These are phyloP conservation scores for Horisme vitalbata DNA, from an alignment of 2,888 invertebrate genomes.

Conservation along the genomic window DNA sequence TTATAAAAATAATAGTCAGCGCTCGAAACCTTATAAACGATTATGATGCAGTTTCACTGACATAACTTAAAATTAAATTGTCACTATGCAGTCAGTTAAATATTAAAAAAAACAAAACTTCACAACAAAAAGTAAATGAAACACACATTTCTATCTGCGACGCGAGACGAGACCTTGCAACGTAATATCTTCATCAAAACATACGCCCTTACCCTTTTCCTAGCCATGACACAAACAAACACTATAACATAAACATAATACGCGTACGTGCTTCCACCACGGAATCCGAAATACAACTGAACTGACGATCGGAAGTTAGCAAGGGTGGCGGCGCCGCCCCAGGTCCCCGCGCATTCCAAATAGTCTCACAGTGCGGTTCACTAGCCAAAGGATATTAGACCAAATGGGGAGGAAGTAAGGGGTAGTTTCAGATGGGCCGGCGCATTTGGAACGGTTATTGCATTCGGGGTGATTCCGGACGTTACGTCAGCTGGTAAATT, in stretches of 20 bases:
- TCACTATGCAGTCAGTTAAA: too few relatives aligned
- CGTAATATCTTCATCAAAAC: conserved; percentile 31
- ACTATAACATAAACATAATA: conserved; percentile 10
- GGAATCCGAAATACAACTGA: conserved; percentile 53
- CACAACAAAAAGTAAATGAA: conserved; percentile 1
- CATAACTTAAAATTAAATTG: too few relatives aligned
- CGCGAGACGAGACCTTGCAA: conserved; percentile 25
- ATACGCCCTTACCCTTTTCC: conserved; percentile 69
- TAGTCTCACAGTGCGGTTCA: conserved; percentile 44
- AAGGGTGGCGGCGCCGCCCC: conserved; percentile 60
- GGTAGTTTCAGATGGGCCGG: conserved; percentile 22
- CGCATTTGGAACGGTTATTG: conserved; percentile 23
- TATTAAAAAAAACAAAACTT: conserved; percentile 1
- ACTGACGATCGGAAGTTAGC: conserved; percentile 52
- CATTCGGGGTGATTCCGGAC: conserved; percentile 26
- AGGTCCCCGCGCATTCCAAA: conserved; percentile 42
- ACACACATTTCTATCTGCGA: conserved; percentile 29
- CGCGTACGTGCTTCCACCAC: conserved; percentile 43
- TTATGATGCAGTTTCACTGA: too few relatives aligned
- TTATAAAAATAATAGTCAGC: too few relatives aligned
- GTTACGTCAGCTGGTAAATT: conserved; percentile 35
- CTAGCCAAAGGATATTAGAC: conserved; percentile 31
- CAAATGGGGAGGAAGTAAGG: conserved; percentile 30
- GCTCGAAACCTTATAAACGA: too few relatives aligned
- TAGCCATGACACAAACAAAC: conserved; percentile 58